A percentile compares a stretch with the other conserved stretches of the same genome.
phyloP scores from a whole-genome alignment of 2,113 vertebrate genomes.

The Bubo scandiacus region DNA sequence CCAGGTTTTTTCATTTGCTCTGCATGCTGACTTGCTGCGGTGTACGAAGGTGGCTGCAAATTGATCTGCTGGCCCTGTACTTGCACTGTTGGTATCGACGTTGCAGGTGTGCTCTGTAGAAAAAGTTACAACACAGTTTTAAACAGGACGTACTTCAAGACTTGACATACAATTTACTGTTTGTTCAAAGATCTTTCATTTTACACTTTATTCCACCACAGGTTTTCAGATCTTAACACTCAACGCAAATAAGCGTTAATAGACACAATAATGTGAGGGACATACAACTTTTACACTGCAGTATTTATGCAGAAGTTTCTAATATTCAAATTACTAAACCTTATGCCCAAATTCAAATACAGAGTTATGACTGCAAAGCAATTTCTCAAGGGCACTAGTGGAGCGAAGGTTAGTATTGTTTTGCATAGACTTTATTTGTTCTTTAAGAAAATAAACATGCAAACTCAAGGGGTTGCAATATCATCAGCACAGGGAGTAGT shows the following conservation, averaged over 20 bases:
- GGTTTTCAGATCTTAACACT: not conserved
- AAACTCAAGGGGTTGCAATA: not conserved
- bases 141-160: constrained; percentile 5
- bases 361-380: not conserved
- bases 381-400: not conserved
- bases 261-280: not conserved
- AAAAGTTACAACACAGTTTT: constrained; percentile 53
- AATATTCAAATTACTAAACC: not conserved
- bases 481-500: not conserved
- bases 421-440: not conserved
- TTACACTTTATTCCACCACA: not conserved
- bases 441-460: not conserved
- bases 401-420: not conserved
- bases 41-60: constrained; percentile 78
- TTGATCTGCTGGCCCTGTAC: constrained; percentile 78
- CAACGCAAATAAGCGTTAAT: not conserved
- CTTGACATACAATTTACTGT: not conserved
- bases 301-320: not conserved
- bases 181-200: not conserved
- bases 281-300: not conserved
- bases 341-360: not conserved
- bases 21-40: constrained; percentile 75
- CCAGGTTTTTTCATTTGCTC: constrained; percentile 91
- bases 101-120: constrained; percentile 77
- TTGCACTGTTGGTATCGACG: constrained; percentile 81